Percentiles rank a stretch among this genome's conserved stretches.
phyloP scores from a whole-genome alignment of 2,888 invertebrate species.

The Stenurella melanura region DNA sequence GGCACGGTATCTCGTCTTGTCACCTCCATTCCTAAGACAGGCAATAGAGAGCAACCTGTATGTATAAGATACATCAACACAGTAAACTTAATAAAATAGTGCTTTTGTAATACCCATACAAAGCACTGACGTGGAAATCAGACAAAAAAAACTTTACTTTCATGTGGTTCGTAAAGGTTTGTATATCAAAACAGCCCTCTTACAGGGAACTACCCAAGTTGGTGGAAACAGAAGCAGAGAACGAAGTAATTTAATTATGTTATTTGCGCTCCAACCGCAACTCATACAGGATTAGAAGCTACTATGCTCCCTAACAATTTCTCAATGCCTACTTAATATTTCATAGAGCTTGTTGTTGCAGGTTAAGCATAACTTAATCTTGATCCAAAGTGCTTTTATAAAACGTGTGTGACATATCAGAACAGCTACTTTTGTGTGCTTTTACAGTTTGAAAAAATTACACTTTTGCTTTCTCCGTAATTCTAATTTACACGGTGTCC shows the following conservation, averaged over 20 bases:
- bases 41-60: neutral
- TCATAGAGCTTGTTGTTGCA: neutral
- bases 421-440: too few species aligned
- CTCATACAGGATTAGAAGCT: neutral
- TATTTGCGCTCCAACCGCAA: neutral
- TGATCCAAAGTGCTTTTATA: neutral
- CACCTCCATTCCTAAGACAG: neutral
- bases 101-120: neutral
- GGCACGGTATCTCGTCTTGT: neutral
- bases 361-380: conserved; percentile 1
- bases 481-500: too few species aligned
- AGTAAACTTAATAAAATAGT: neutral
- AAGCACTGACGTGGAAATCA: neutral
- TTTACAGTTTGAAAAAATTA: too few species aligned
- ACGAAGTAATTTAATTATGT: conserved; percentile 10
- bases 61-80: neutral
- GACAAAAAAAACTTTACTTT: neutral
- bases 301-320: neutral
- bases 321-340: conserved; percentile 23
- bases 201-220: neutral
- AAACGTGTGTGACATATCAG: neutral
- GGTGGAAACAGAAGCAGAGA: neutral
- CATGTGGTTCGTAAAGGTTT: neutral
- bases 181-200: neutral
- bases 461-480: too few species aligned